Conservation (phyloP, 1,140 invertebrate genomes). For the Zeugodacus cucurbitae region DNA sequence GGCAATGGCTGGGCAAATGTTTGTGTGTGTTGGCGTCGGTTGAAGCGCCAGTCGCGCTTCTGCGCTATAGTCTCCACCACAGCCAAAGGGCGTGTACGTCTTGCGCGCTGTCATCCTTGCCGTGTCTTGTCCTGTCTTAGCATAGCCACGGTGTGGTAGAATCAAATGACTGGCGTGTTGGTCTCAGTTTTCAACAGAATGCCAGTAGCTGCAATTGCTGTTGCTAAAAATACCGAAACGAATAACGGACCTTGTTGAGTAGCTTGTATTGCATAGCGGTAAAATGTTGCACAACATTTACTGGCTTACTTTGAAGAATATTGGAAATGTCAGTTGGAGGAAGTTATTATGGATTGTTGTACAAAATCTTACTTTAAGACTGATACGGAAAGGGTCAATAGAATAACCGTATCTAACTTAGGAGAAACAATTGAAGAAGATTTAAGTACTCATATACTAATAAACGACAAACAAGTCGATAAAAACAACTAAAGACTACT, state of each 20-base stretch:
- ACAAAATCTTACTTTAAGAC: too few relatives aligned
- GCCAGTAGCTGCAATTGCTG: neutral
- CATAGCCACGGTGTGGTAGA: neutral
- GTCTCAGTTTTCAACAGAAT: neutral
- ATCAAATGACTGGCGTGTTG: neutral
- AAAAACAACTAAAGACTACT: too few relatives aligned
- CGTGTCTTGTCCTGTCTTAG: neutral
- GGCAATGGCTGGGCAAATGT: neutral
- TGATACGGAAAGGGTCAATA: too few relatives aligned
- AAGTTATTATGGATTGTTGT: too few relatives aligned
- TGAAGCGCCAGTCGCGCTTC: neutral
- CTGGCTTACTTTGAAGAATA: neutral
- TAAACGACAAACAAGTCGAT: too few relatives aligned
- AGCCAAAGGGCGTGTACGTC: neutral
- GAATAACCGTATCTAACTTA: too few relatives aligned
- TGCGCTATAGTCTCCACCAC: neutral
- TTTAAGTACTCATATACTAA: too few relatives aligned
- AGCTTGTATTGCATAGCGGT: neutral
- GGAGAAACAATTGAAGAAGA: too few relatives aligned
- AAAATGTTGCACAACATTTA: neutral
- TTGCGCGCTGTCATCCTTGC: neutral
- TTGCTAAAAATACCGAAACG: neutral
- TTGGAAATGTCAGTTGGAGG: neutral
- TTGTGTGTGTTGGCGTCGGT: too few relatives aligned
- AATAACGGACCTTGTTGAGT: neutral